phyloP scores from a whole-genome alignment of 2,888 invertebrate species.

The Aleiodes alternator region DNA sequence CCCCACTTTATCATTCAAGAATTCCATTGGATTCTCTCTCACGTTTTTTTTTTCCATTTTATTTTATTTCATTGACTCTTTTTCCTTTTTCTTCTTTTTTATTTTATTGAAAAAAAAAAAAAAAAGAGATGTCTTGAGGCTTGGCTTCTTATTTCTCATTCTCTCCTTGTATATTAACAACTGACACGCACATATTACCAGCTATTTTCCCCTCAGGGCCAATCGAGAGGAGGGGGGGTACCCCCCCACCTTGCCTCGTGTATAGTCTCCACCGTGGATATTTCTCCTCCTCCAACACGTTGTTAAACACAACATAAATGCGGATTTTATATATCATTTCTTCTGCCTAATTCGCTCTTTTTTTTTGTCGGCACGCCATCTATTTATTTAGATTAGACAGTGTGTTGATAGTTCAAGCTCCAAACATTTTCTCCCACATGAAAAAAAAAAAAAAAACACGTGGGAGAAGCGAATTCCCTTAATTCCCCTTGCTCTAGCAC shows the following conservation, averaged over 20 bases:
- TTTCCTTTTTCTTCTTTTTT: slow-evolving; percentile 19
- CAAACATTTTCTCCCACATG: background rate
- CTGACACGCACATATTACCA: slow-evolving; percentile 29
- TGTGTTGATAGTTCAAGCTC: slow-evolving; percentile 17
- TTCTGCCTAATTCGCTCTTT: background rate
- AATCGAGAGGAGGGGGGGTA: background rate
- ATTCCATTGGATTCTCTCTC: slow-evolving; percentile 27
- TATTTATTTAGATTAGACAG: slow-evolving; percentile 35
- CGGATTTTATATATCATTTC: slow-evolving; percentile 27
- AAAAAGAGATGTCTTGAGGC: background rate
- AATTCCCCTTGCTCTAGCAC: no score
- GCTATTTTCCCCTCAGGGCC: slow-evolving; percentile 23
- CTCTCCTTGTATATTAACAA: slow-evolving; percentile 26
- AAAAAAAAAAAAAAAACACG: no score
- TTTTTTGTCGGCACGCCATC: slow-evolving; percentile 34
- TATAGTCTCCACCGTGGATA: slow-evolving; percentile 1
- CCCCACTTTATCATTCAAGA: slow-evolving; percentile 29
- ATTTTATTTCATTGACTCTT: slow-evolving; percentile 26
- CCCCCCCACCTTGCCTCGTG: background rate
- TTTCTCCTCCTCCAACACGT: slow-evolving; percentile 32
- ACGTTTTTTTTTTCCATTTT: slow-evolving; percentile 10
- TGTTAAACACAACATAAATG: slow-evolving; percentile 33
- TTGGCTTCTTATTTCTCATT: slow-evolving; percentile 27
- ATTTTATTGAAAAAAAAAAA: slow-evolving; percentile 35
- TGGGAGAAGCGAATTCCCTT: no score